A percentile compares a stretch with the other conserved stretches of the same genome.
Evolutionary conservation across 2,113 vertebrate genomes (phyloP).

Genomic region (Pangasianodon gigas): DNA sequence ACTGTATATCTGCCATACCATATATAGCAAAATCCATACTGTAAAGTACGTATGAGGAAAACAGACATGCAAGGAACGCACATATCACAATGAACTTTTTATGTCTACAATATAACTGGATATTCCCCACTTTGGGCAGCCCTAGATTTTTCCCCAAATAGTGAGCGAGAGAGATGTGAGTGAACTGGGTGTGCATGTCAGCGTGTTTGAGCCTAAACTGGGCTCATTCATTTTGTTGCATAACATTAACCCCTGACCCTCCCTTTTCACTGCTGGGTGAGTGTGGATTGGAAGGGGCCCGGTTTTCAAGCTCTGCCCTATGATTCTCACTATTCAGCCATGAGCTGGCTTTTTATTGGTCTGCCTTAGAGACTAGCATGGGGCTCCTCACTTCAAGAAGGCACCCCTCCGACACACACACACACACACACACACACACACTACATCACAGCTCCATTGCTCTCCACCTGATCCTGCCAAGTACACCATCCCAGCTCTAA

Average conservation of each 20-base stretch:
- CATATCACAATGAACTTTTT: neutral
- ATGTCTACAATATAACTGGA: neutral
- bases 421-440: slow-evolving; percentile 5
- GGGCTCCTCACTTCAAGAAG: slow-evolving; percentile 49
- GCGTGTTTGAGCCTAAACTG: slow-evolving; percentile 66
- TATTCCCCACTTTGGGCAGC: neutral
- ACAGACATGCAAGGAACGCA: neutral
- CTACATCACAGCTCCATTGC: slow-evolving; percentile 35
- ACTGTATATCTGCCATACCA: neutral
- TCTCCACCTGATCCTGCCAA: slow-evolving; percentile 33
- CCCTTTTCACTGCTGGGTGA: slow-evolving; percentile 69
- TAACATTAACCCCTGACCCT: slow-evolving; percentile 80
- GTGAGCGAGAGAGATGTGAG: neutral
- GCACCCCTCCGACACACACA: neutral
- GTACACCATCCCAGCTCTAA: slow-evolving; percentile 36
- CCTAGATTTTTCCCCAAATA: neutral
- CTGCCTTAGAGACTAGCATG: slow-evolving; percentile 61
- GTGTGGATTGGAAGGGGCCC: slow-evolving; percentile 47
- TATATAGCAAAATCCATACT: neutral
- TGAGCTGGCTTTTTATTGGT: slow-evolving; percentile 65
- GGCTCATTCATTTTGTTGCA: slow-evolving; percentile 74
- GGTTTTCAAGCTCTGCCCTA: slow-evolving; percentile 52
- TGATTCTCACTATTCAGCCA: slow-evolving; percentile 65
- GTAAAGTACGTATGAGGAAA: neutral
- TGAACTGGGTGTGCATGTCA: slow-evolving; percentile 59